Evolutionary conservation across 2,113 vertebrate genomes (phyloP), one percentile per base, ranked within the genome.

Genomic region (Poeciliopsis occidentalis): DNA sequence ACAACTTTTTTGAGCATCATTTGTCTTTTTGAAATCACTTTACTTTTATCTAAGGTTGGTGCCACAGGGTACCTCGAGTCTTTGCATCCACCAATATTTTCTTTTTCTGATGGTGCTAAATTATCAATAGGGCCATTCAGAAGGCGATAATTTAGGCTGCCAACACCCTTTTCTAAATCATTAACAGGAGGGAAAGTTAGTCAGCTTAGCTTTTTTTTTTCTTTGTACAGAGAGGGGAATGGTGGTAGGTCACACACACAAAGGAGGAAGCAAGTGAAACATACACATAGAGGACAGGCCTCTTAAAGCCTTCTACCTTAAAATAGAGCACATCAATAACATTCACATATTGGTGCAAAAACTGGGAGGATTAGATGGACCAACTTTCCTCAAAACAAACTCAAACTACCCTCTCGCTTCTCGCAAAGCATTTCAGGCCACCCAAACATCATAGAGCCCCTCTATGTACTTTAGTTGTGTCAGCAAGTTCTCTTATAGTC

Each of bases 241-340:
- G 66, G 60, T 75, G 12, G 73, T 62, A 71, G 24, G 15, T 76
- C 66, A 80, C 67, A 75, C 81, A 82, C 12, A 81, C 61, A 76
- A 68, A 8, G 31, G 17, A 19, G 63, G 60, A 44, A 51, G 60
- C 66, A 37, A 57, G 65, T 63, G 30, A 72, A 63, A 51, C 3
- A n/a, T 41, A 51, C 4, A 37, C 3, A 75, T 41, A 80, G 51
- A 76, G 60, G 47, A 26, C 71, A 67, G 51, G 29, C 67, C 54
- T 60, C 87, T 85, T 60, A 86, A 72, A 83, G 83, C 70, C 80
- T 70, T 88, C 85, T 27, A 84, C 88, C 88, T 90, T 89, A 89
- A 92, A 92, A 91, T 87, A 91, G 84, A 90, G 81, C 66, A 90
- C 90, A 91, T 89, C 87, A 90, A 91, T 85, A 91, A 91, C 87